Percentiles rank a stretch among this genome's conserved stretches.
These are phyloP conservation scores for Alethe castanea DNA, from an alignment of 2,113 vertebrate species.

Conservation along the genomic window DNA sequence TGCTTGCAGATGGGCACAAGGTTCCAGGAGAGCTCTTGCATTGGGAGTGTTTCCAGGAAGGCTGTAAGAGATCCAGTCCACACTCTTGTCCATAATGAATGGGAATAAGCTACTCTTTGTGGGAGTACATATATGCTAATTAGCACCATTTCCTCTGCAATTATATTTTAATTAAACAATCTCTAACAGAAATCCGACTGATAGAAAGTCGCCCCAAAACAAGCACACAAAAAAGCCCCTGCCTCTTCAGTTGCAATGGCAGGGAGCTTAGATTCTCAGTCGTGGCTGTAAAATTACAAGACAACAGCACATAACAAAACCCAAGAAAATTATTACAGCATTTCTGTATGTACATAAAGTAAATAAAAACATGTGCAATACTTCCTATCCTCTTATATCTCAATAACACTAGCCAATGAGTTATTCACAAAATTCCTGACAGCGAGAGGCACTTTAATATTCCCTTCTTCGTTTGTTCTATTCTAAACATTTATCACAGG, in stretches of 20 bases:
- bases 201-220: neutral
- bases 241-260: neutral
- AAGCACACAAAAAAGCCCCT: neutral
- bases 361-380: neutral
- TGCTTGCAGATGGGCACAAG: neutral
- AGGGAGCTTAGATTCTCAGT: neutral
- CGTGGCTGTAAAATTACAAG: neutral
- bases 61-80: neutral
- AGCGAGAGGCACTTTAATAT: neutral
- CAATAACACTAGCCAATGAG: neutral
- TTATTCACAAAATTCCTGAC: neutral
- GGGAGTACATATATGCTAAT: neutral
- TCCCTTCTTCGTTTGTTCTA: neutral
- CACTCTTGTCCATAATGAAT: neutral
- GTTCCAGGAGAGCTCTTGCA: neutral
- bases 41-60: neutral
- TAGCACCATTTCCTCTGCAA: neutral
- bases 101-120: neutral
- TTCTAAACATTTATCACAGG: neutral
- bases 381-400: neutral
- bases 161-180: neutral
- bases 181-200: neutral
- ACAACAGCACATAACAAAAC: neutral
- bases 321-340: neutral
- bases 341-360: neutral